Evolutionary conservation across 2,113 vertebrate species (phyloP), one percentile per base, ranked within the genome.

Genomic region (Manacus vitellinus): DNA sequence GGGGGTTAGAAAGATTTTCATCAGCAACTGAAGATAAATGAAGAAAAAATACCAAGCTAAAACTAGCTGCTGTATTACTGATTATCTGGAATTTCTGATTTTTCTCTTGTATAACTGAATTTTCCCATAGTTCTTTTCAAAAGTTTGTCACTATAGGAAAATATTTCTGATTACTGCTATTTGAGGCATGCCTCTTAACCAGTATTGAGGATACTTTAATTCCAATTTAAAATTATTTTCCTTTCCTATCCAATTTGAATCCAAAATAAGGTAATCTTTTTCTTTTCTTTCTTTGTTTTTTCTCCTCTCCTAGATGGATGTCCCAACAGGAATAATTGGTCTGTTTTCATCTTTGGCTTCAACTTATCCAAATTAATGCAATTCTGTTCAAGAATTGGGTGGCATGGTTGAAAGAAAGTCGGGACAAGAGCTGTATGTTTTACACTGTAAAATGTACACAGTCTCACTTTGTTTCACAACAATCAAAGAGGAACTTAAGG

Each of bases 291-390:
- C 28, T 31, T 35, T 2, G n/a, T 74, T 74, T 13, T 46, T 44
- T 3, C 0, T 2, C 1, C 4, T 2, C 63, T 9, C 21, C 24
- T 14, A 28, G 8, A 44, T 12, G 25, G 35, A 30, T 68, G 11
- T 68, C 10, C 39, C 19, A 65, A 27, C 3, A 90, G 33, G 33
- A 85, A 78, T 12, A 68, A 52, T 16, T 16, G 31, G 31, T 56
- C 8, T 77, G 8, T 75, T 83, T 31, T 83, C 14, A 49, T 46
- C 37, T 91, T 21, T 24, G 19, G 10, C 28, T 92, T 11, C 37
- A 49, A 47, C 27, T 56, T 62, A 39, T 6, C 12, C 44, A 84
- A 86, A 90, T 46, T 12, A 75, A 43, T 52, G 20, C 14, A 35
- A 15, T 75, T 74, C 8, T 67, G 4, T 62, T 76, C 4, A 19